These are phyloP conservation scores for Triops cancriformis DNA, from an alignment of 1,140 invertebrate species.

Conservation along the genomic window DNA sequence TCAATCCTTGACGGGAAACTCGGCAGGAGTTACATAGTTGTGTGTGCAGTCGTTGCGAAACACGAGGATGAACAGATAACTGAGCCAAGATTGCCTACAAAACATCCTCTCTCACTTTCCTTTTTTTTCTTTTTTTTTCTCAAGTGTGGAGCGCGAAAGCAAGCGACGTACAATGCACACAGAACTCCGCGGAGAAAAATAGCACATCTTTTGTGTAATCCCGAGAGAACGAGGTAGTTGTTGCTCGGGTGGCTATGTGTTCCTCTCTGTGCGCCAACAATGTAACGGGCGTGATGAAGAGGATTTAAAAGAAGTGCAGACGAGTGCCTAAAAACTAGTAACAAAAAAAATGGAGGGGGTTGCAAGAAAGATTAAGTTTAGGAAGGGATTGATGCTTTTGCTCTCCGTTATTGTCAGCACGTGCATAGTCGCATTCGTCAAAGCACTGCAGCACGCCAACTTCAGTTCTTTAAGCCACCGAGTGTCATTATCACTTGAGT, in stretches of 20 bases:
- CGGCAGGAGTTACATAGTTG: background rate
- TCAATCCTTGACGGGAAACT: conserved; percentile 12
- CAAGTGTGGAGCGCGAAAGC: background rate
- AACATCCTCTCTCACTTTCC: background rate
- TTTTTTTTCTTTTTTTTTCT: background rate
- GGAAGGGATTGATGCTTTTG: background rate
- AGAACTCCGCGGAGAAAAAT: background rate
- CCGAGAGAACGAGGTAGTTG: background rate
- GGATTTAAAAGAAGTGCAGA: background rate
- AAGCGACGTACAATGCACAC: background rate
- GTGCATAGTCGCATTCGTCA: background rate
- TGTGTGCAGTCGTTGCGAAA: background rate
- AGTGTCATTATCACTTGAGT: background rate
- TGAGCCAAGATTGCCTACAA: conserved; percentile 9
- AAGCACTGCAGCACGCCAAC: background rate
- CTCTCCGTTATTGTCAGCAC: conserved; percentile 8
- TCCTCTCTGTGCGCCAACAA: background rate
- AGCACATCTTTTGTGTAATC: background rate
- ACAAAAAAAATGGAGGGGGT: background rate
- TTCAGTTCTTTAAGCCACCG: background rate
- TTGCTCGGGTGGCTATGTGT: background rate
- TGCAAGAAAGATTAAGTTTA: no score
- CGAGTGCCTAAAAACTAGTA: background rate
- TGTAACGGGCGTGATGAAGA: background rate
- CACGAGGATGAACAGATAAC: conserved; percentile 6